Conservation (phyloP, 2,113 vertebrate genomes). For the Eudyptes chrysolophus region DNA sequence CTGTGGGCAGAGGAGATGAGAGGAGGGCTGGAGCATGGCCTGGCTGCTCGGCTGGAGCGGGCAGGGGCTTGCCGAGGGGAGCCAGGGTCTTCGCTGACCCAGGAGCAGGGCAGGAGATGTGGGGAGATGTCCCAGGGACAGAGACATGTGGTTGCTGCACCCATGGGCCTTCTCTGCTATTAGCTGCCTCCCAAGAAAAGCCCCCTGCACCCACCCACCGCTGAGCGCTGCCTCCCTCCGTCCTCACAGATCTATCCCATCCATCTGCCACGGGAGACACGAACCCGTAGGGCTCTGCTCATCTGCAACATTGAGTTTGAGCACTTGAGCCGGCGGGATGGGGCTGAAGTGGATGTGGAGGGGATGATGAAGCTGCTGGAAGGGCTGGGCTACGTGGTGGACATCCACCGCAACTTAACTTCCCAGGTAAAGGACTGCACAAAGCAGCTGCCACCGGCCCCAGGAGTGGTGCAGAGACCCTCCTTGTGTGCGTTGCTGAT, state of each 20-base stretch:
- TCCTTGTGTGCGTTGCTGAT: neutral
- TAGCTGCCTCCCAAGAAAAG: neutral
- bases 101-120: neutral
- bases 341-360: conserved; percentile 75
- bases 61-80: neutral
- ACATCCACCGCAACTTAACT: conserved; percentile 65
- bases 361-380: conserved; percentile 70
- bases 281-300: conserved; percentile 76
- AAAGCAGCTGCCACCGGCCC: neutral
- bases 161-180: neutral
- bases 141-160: neutral
- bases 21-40: neutral
- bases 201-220: fast-evolving
- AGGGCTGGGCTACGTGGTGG: conserved; percentile 72
- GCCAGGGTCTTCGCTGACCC: neutral
- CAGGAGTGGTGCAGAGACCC: neutral
- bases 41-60: fast-evolving
- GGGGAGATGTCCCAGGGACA: neutral
- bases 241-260: conserved; percentile 72
- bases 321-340: neutral
- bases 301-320: conserved; percentile 81
- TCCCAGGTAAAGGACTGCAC: conserved; percentile 65
- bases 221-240: neutral
- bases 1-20: neutral
- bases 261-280: neutral